These are phyloP conservation scores for Limnephilus rhombicus DNA, from an alignment of 2,888 invertebrate genomes.

Conservation along the genomic window DNA sequence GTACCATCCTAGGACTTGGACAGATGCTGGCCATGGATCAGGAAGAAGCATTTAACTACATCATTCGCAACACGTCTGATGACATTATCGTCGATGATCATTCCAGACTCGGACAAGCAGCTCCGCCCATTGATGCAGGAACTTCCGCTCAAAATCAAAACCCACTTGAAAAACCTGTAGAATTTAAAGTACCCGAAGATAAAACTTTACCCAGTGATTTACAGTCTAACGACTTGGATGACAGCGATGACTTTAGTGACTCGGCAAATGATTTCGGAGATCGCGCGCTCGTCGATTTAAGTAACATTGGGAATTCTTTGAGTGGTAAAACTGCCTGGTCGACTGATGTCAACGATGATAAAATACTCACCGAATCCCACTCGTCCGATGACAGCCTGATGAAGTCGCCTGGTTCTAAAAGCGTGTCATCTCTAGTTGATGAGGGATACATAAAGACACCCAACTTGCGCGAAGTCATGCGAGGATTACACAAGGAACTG, in stretches of 20 bases:
- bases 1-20: slow-evolving; percentile 73
- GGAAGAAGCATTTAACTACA: slow-evolving; percentile 85
- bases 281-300: slow-evolving; percentile 68
- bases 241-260: slow-evolving; percentile 68
- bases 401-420: slow-evolving; percentile 77
- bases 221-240: slow-evolving; percentile 22
- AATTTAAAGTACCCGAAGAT: background rate
- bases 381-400: slow-evolving; percentile 76
- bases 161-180: slow-evolving; percentile 8
- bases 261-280: slow-evolving; percentile 68
- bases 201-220: background rate
- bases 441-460: slow-evolving; percentile 70
- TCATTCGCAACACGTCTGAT: slow-evolving; percentile 77
- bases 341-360: slow-evolving; percentile 78
- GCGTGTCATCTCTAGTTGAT: slow-evolving; percentile 58
- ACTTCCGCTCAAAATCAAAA: background rate
- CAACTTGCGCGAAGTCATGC: slow-evolving; percentile 82
- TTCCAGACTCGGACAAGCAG: background rate
- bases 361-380: slow-evolving; percentile 75
- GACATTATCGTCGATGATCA: slow-evolving; percentile 53
- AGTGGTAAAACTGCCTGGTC: slow-evolving; percentile 82
- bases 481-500: slow-evolving; percentile 74
- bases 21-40: slow-evolving; percentile 80
- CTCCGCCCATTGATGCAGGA: background rate
- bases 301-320: slow-evolving; percentile 82